Evolutionary conservation across 2,113 vertebrate genomes (phyloP).

Genomic region (Gopherus flavomarginatus): DNA sequence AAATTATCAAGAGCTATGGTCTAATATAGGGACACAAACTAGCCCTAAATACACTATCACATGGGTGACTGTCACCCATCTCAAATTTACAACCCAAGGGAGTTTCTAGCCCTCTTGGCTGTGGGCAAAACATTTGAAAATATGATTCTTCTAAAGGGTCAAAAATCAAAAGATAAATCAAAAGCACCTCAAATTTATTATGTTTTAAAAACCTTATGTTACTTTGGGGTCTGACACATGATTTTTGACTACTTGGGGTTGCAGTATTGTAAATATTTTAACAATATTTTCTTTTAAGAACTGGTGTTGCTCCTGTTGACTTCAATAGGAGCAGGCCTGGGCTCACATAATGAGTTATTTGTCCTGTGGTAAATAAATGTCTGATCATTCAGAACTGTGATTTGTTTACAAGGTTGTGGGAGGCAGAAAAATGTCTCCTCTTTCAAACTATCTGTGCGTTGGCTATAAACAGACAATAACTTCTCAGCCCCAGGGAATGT

Average conservation of each 20-base stretch:
- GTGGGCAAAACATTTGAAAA: not conserved
- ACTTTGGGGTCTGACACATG: accelerated
- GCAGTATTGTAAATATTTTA: not conserved
- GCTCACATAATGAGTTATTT: not conserved
- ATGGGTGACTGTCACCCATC: not conserved
- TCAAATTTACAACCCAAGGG: not conserved
- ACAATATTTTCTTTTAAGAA: not conserved
- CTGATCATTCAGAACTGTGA: not conserved
- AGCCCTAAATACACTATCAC: not conserved
- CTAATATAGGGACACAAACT: not conserved
- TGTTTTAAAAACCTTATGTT: not conserved
- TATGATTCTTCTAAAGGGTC: too few species aligned
- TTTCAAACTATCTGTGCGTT: not conserved
- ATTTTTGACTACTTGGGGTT: not conserved
- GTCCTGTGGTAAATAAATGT: not conserved
- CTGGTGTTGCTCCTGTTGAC: not conserved
- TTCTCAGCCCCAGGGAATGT: not conserved
- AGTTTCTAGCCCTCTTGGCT: not conserved
- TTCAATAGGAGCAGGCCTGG: not conserved
- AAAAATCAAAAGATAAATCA: not conserved
- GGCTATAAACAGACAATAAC: not conserved
- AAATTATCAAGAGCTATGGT: not conserved
- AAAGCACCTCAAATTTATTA: not conserved
- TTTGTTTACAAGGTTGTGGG: not conserved
- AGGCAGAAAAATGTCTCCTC: not conserved